Evolutionary conservation across 2,797 vertebrate species (phyloP).

Genomic region (Apogon talboti): DNA sequence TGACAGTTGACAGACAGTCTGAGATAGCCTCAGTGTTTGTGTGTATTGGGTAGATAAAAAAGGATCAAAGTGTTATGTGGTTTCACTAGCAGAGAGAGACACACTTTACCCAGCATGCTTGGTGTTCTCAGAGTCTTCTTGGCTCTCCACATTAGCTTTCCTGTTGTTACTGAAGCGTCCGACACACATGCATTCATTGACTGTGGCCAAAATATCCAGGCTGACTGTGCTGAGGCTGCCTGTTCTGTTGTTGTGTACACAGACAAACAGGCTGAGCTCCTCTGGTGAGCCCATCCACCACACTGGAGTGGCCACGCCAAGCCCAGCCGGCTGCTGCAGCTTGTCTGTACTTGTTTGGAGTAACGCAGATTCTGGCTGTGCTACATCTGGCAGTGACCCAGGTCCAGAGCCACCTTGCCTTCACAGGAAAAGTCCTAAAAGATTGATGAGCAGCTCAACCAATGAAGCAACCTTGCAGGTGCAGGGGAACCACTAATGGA

Average conservation of each 20-base stretch:
- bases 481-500: conserved; percentile 65
- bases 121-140: conserved; percentile 51
- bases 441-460: conserved; percentile 65
- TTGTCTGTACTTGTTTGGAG: conserved; percentile 60
- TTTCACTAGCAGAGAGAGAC: conserved; percentile 66
- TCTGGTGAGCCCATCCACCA: conserved; percentile 52
- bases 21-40: conserved; percentile 61
- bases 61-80: conserved; percentile 73
- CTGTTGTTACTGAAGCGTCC: conserved; percentile 58
- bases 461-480: conserved; percentile 42
- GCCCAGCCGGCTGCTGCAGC: conserved; percentile 50
- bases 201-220: conserved; percentile 53
- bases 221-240: conserved; percentile 36
- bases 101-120: conserved; percentile 64
- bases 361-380: conserved; percentile 54
- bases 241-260: conserved; percentile 64
- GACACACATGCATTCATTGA: conserved; percentile 53
- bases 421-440: conserved; percentile 64
- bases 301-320: conserved; percentile 54
- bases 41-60: conserved; percentile 63
- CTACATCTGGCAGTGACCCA: conserved; percentile 47
- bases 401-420: conserved; percentile 42
- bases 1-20: conserved; percentile 74
- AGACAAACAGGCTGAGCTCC: conserved; percentile 64
- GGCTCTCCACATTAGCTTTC: conserved; percentile 39